Evolutionary conservation across 2,113 vertebrate species (phyloP), one percentile per base, ranked within the genome.

Genomic region (Barbus barbus): DNA sequence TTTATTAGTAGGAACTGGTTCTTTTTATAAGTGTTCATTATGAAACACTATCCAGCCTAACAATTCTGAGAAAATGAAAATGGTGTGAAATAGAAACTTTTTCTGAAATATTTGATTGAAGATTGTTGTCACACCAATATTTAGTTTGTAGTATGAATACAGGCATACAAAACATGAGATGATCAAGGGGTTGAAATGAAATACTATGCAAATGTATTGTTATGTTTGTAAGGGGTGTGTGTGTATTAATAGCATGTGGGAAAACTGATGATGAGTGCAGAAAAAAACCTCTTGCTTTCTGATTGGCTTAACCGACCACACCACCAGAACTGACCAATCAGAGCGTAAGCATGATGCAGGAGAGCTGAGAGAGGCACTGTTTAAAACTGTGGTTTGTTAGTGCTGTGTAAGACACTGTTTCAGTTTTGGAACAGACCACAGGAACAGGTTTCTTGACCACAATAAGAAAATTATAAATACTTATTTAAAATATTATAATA

Each of bases 241-340:
- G 44, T 51, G 46, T 22, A 9, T 38, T n/a, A n/a, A 38, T 38
- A 8, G 9, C 31, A 38, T 51, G 22, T 20, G 28, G 46, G 5
- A 36, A 36, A 36, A 36, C n/a, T n/a, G n/a, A 69, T 85, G 78
- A 83, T n/a, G 60, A 79, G 76, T 26, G 22, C 4, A 28, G 14
- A 56, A 31, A 36, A n/a, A 28, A 7, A 14, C n/a, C 65, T 69
- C 33, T 83, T 31, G 13, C 71, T 88, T 79, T 36, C 74, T 16
- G 63, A 93, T 93, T 93, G 92, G 93, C 89, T 88, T 76, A 89
- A 65, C 79, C 87, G 86, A 89, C 89, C 92, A 93, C 92, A 93
- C 93, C 93, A 94, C 90, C 83, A 76, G 74, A 38, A 85, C 16
- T 72, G 82, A 82, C 89, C 86, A 91, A 89, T 90, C 31, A 86